Base-by-base conservation (phyloP, 2,797 vertebrate species). In the Mus minutoides region DNA sequence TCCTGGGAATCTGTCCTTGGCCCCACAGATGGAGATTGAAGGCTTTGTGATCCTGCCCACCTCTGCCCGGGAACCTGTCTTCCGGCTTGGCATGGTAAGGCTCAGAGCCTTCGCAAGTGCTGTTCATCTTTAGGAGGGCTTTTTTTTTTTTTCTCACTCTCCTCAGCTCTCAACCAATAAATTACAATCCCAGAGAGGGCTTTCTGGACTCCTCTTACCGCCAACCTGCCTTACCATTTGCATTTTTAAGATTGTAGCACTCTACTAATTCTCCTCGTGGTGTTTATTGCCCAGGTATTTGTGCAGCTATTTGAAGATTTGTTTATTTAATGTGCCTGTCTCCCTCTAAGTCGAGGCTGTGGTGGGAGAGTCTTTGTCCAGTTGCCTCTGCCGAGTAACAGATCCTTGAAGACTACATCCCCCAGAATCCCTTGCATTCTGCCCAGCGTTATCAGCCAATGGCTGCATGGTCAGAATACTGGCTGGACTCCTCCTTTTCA, bases 81-180 rank as follows among this genome's bases (percentile, higher is more conserved):
- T 99, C 91, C 95, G 95, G 73, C 97, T 99, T 3, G 67, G 87
- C 8, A 83, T 98, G 98, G 99, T 99, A 97, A 98, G 98, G 71
- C 6, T 91, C 54, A 64, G 67, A 64, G 21, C 3, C n/a, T 92
- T 77, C 40, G 49, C 85, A 88, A 80, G 56, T 46, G 46, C 40
- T 67, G n/a, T 52, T 95, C 56, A 49, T 43, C 73, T 73, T 22
- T 46, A 49, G 8, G 2, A 6, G 22, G 4, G 22, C 43, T 91
- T 91, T 49, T 40, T n/a, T n/a, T 91, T 91, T 49, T 26, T 40
- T 46, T 21, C 10, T 11, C 37, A 60, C 22, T 7, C 19, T 16
- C 73, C 58, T 87, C n/a, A 52, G 43, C 12, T 83, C 34, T 89
- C 90, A 94, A 7, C 16, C 11, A 10, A 37, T 64, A 3, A 26